These are phyloP conservation scores for Papilio protenor DNA, from an alignment of 2,888 invertebrate species.

Conservation along the genomic window DNA sequence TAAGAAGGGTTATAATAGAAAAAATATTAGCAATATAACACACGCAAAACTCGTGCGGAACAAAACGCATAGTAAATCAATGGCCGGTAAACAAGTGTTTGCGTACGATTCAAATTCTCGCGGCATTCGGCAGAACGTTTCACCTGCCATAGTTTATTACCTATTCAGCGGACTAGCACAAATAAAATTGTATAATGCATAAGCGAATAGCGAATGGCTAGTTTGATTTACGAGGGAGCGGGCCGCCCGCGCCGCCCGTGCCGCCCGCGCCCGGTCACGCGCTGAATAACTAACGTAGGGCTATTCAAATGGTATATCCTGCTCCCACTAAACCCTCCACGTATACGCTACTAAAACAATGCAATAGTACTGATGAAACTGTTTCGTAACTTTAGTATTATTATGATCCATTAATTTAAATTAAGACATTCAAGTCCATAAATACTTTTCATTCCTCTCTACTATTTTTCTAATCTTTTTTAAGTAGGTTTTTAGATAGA, in stretches of 20 bases:
- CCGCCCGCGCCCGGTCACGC: conserved; percentile 64
- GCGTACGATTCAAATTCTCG: conserved; percentile 74
- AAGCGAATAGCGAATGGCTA: conserved; percentile 83
- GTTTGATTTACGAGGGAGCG: conserved; percentile 82
- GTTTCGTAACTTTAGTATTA: background rate
- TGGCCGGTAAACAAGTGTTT: conserved; percentile 61
- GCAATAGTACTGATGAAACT: background rate
- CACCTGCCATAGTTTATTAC: conserved; percentile 83
- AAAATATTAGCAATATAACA: conserved; percentile 28
- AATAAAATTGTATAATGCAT: conserved; percentile 85
- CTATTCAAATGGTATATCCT: conserved; percentile 67
- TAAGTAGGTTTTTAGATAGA: background rate
- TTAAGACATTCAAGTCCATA: background rate
- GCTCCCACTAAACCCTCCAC: conserved; percentile 46
- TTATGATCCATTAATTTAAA: background rate
- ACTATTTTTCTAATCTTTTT: background rate
- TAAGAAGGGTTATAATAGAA: background rate
- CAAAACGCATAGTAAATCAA: conserved; percentile 47
- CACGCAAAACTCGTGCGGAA: conserved; percentile 39
- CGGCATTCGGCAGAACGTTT: conserved; percentile 75
- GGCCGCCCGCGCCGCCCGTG: conserved; percentile 51
- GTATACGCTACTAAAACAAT: conserved; percentile 27
- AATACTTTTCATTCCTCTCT: background rate
- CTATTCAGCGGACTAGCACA: conserved; percentile 83
- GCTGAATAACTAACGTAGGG: conserved; percentile 81